Evolutionary conservation across 1,140 invertebrate genomes (phyloP).

Genomic region (Rhyzopertha dominica): DNA sequence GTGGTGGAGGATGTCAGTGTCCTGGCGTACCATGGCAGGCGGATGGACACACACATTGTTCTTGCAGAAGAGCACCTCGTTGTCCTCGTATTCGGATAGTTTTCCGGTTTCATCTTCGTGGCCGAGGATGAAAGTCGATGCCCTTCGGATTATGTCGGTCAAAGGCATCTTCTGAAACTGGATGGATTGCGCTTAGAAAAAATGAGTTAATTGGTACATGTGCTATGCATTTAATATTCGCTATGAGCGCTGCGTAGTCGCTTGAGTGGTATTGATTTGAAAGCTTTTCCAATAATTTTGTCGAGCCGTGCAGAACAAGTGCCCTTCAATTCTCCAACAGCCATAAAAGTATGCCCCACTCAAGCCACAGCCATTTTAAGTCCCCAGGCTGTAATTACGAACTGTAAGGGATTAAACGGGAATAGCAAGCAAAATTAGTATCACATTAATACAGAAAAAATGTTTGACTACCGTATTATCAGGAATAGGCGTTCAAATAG

Average conservation of each 20-base stretch:
- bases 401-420: too few relatives aligned
- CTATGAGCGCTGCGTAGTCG: too few relatives aligned
- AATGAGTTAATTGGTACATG: too few relatives aligned
- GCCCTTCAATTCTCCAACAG: background rate
- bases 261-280: background rate
- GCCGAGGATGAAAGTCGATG: constrained; percentile 73
- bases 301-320: background rate
- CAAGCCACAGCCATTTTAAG: too few relatives aligned
- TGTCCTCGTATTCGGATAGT: constrained; percentile 64
- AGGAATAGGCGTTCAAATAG: too few relatives aligned
- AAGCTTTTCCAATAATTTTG: background rate
- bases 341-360: background rate
- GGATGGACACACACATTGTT: constrained; percentile 97
- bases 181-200: too few relatives aligned
- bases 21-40: constrained; percentile 69
- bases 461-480: too few relatives aligned
- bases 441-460: too few relatives aligned
- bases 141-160: constrained; percentile 66
- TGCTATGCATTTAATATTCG: too few relatives aligned
- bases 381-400: too few relatives aligned
- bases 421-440: too few relatives aligned
- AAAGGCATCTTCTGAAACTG: constrained; percentile 64
- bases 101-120: constrained; percentile 54
- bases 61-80: constrained; percentile 79
- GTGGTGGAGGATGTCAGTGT: constrained; percentile 79